Percentiles rank a stretch among this genome's conserved stretches.
Conservation (phyloP, 2,888 invertebrate species). For the Elmis aenea region DNA sequence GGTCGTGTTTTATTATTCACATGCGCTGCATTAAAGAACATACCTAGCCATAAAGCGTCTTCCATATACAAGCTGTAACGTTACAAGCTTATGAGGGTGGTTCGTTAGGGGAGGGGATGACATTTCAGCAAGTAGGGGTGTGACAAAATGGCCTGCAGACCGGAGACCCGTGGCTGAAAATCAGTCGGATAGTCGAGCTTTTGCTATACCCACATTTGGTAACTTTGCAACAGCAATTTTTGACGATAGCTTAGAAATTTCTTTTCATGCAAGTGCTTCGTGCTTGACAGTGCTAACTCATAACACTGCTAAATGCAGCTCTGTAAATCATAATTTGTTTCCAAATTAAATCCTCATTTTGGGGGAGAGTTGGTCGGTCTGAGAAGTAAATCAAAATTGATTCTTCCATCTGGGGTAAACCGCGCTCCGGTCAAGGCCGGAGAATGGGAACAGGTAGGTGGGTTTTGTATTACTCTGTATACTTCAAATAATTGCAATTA, state of each 20-base stretch:
- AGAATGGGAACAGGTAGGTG: slow-evolving; percentile 69
- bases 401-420: slow-evolving; percentile 57
- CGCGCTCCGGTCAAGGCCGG: slow-evolving; percentile 58
- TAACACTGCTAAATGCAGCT: no score
- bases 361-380: neutral
- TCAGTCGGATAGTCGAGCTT: slow-evolving; percentile 43
- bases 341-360: no score
- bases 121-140: slow-evolving; percentile 43
- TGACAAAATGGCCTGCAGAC: slow-evolving; percentile 61
- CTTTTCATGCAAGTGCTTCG: no score
- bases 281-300: no score
- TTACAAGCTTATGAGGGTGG: slow-evolving; percentile 34
- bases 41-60: no score
- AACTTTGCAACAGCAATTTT: neutral
- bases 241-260: neutral
- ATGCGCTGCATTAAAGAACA: no score
- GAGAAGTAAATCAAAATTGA: slow-evolving; percentile 39
- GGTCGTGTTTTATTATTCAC: no score
- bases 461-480: neutral
- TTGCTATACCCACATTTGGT: slow-evolving; percentile 9
- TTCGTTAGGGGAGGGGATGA: slow-evolving; percentile 39
- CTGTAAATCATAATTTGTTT: no score
- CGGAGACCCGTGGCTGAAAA: slow-evolving; percentile 45
- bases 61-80: no score
- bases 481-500: no score